These are phyloP conservation scores for Lathamus discolor DNA, from an alignment of 2,113 vertebrate species.

Conservation along the genomic window DNA sequence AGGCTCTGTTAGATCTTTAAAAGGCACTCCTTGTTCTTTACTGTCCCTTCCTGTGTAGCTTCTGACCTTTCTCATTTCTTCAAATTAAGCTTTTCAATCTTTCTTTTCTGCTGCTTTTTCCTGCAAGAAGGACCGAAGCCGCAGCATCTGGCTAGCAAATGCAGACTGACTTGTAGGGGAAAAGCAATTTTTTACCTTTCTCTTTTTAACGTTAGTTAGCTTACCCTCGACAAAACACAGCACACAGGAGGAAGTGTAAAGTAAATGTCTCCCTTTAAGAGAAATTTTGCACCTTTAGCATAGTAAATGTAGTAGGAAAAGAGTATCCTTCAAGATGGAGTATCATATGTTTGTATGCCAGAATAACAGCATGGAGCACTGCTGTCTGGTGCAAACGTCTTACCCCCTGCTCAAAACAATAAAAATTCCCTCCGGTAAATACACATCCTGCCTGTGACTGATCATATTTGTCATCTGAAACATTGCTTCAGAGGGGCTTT, in stretches of 20 bases:
- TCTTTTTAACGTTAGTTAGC: background rate
- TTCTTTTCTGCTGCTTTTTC: background rate
- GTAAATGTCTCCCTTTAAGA: fast-evolving
- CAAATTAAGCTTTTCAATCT: background rate
- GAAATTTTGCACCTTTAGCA: background rate
- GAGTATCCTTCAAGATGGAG: background rate
- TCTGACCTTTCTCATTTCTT: background rate
- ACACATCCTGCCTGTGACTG: background rate
- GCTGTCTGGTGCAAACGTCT: background rate
- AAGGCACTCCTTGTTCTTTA: background rate
- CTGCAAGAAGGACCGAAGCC: background rate
- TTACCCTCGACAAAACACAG: background rate
- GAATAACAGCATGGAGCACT: background rate
- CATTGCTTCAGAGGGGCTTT: background rate
- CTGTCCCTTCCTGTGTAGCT: background rate
- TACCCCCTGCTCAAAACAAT: background rate
- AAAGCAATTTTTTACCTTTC: background rate
- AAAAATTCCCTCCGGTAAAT: background rate
- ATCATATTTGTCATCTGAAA: background rate
- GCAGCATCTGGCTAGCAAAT: background rate
- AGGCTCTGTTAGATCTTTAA: background rate
- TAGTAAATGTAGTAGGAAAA: background rate
- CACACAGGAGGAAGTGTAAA: background rate
- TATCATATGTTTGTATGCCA: background rate
- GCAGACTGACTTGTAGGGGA: background rate